Evolutionary conservation across 2,797 vertebrate genomes (phyloP).

Genomic region (Darevskia nairensis): DNA sequence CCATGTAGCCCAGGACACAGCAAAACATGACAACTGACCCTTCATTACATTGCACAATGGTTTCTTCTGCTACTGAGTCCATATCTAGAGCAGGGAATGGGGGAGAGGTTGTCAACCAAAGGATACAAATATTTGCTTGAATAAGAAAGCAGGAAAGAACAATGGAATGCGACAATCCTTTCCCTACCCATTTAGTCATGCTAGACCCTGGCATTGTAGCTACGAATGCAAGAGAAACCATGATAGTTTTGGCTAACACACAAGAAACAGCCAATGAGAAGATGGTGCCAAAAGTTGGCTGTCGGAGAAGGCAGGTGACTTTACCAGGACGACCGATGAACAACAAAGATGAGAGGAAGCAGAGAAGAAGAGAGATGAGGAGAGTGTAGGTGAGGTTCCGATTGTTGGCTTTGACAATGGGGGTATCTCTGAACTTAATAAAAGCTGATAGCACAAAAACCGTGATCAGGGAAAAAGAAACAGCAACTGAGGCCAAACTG

Average conservation of each 20-base stretch:
- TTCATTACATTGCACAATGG: no score
- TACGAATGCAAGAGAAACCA: no score
- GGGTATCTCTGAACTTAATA: background rate
- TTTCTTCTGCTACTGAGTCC: no score
- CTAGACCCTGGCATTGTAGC: no score
- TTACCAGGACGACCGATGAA: background rate
- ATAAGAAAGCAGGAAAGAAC: no score
- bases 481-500: background rate
- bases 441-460: background rate
- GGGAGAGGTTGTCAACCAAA: no score
- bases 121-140: no score
- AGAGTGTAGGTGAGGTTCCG: background rate
- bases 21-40: no score
- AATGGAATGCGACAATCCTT: no score
- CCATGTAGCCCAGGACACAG: no score
- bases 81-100: no score
- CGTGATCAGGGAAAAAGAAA: background rate
- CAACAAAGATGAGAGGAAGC: background rate
- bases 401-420: background rate
- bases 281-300: background rate
- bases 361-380: background rate
- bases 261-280: conserved; percentile 2
- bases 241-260: background rate
- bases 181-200: no score
- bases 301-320: background rate